Evolutionary conservation across 2,888 invertebrate species (phyloP), one percentile per base, ranked within the genome.

Genomic region (Nymphalis urticae): DNA sequence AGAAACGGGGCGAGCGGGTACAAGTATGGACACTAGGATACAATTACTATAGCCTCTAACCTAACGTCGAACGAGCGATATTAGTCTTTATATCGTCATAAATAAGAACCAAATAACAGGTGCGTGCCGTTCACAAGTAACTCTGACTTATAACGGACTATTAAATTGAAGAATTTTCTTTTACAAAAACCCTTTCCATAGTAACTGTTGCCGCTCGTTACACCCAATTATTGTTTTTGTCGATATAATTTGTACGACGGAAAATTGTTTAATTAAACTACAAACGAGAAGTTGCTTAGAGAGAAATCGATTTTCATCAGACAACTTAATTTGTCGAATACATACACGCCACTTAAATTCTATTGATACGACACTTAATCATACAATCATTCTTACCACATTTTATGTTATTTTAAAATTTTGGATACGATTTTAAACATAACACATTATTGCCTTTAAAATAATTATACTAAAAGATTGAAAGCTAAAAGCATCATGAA

Each of bases 311-410:
- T 69, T 66, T 66, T 50, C 50, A 56, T 60, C 53, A 36, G 64
- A 62, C 68, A 68, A 53, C 51, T 68, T 68, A 68, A 68, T 68
- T 63, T 36, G 59, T 59, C 58, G 63, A 47, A 32, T 47, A 60
- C 59, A 48, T 21, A 58, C 68, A 64, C 68, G 68, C 68, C 54
- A 10, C 6, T 48, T 27, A 42, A 36, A 50, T 36, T 24, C 24
- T 24, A 24, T 27, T 53, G 21, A 53, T 24, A 21, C 13, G 16
- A 21, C 16, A 53, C 24, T 24, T 27, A 24, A 53, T 24, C 24
- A 53, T 24, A 21, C 5, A 21, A 21, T 21, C 21, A 53, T 53
- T 53, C 24, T 16, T 53, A 24, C 10, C 13, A 53, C 6, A 13
- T 51, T 42, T 51, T 10, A 21, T 27, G 27, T 27, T 27, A 4